Conservation (phyloP, 1,140 invertebrate species). For the Bombus impatiens region DNA sequence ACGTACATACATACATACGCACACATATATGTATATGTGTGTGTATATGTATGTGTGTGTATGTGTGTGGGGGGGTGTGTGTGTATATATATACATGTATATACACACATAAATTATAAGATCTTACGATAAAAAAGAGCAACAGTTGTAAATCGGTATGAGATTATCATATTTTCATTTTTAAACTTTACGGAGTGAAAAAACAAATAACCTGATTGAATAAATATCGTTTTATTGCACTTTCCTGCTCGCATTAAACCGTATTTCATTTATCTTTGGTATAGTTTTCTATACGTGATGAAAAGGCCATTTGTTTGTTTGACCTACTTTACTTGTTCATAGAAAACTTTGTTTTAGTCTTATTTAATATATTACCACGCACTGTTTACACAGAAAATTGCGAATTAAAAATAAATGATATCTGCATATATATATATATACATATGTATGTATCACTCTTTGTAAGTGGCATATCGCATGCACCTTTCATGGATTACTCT, state of each 20-base stretch:
- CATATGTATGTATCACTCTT: conserved; percentile 62
- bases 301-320: background rate
- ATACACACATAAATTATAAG: background rate
- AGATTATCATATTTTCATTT: background rate
- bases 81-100: too few relatives aligned
- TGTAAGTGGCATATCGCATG: conserved; percentile 62
- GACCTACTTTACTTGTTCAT: background rate
- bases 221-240: conserved; percentile 7
- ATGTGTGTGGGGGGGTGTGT: too few relatives aligned
- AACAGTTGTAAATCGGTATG: background rate
- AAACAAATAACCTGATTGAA: background rate
- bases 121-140: background rate
- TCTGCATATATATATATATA: conserved; percentile 39
- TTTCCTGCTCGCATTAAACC: background rate
- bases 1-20: too few relatives aligned
- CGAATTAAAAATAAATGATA: conserved; percentile 53
- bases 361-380: conserved; percentile 37
- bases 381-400: conserved; percentile 23
- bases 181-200: background rate
- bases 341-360: conserved; percentile 27
- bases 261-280: conserved; percentile 38
- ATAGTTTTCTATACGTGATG: background rate
- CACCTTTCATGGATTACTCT: conserved; percentile 47
- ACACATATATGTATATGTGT: rapidly evolving
- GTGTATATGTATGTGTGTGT: rapidly evolving